phyloP scores from a whole-genome alignment of 1,140 invertebrate species.

The Tetragnatha versicolor region DNA sequence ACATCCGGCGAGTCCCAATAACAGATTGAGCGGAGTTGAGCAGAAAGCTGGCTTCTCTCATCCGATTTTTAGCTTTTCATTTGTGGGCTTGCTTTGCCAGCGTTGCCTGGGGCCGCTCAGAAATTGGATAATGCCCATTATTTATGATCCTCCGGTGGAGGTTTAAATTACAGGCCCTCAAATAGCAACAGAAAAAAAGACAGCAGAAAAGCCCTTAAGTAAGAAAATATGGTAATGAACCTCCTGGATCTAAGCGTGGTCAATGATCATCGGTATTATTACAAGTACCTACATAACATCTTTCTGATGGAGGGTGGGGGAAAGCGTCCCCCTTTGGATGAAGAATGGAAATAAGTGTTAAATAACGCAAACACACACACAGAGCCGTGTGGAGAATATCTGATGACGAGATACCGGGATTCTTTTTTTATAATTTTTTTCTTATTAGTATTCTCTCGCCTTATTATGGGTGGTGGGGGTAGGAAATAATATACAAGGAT shows the following conservation, averaged over 20 bases:
- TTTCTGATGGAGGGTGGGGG: constrained; percentile 1
- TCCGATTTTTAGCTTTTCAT: too few relatives aligned
- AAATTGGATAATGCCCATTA: constrained; percentile 51
- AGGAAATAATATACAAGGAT: neutral
- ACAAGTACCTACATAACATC: constrained; percentile 9
- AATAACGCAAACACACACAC: constrained; percentile 30
- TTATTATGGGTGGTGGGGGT: too few relatives aligned
- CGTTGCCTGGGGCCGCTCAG: constrained; percentile 1
- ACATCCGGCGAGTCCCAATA: constrained; percentile 30
- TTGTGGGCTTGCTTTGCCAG: constrained; percentile 10
- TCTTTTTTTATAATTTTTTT: too few relatives aligned
- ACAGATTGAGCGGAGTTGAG: constrained; percentile 29
- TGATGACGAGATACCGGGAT: constrained; percentile 13
- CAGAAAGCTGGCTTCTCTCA: too few relatives aligned
- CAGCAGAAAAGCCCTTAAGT: constrained; percentile 29
- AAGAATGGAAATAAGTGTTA: constrained; percentile 19
- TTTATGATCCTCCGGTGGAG: constrained; percentile 34
- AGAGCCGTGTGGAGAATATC: constrained; percentile 28
- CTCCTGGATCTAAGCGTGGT: constrained; percentile 24
- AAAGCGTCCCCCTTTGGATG: neutral
- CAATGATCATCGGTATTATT: constrained; percentile 38
- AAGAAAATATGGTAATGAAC: constrained; percentile 47
- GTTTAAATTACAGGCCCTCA: too few relatives aligned
- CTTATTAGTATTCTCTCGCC: too few relatives aligned
- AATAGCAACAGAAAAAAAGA: too few relatives aligned